phyloP scores from a whole-genome alignment of 1,140 invertebrate genomes.

The Drosophila ambigua region DNA sequence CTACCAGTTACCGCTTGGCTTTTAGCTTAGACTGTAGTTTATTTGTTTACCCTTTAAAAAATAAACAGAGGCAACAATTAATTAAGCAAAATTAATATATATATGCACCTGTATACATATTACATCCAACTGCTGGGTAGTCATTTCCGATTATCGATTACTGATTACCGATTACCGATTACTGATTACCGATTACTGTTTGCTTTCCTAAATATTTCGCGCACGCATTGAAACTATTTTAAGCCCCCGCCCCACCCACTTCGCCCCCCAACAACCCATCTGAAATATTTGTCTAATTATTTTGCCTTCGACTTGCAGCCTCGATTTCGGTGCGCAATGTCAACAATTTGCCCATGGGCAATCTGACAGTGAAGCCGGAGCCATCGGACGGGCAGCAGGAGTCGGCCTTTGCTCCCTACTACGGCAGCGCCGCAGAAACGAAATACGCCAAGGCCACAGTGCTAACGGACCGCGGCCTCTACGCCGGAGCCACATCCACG shows the following conservation, averaged over 20 bases:
- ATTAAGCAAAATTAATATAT: neutral
- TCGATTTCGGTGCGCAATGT: constrained; percentile 83
- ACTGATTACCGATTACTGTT: constrained; percentile 47
- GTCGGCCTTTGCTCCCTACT: constrained; percentile 71
- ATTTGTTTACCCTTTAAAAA: too few relatives aligned
- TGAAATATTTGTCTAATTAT: constrained; percentile 16
- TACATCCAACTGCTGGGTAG: constrained; percentile 20
- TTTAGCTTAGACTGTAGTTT: too few relatives aligned
- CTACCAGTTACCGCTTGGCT: too few relatives aligned
- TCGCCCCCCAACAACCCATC: neutral
- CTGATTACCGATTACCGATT: constrained; percentile 30
- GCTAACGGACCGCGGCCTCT: constrained; percentile 69
- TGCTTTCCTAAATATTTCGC: constrained; percentile 64
- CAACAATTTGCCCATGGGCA: constrained; percentile 77
- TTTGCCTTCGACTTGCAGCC: constrained; percentile 55
- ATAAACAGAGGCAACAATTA: too few relatives aligned
- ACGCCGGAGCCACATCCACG: constrained; percentile 61
- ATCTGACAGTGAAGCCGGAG: constrained; percentile 81
- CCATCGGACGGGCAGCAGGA: constrained; percentile 71
- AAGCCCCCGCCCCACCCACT: constrained; percentile 1
- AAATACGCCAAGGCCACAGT: constrained; percentile 80
- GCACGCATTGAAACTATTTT: constrained; percentile 71
- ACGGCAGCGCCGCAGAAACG: constrained; percentile 69
- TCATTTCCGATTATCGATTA: neutral
- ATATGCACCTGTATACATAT: neutral